phyloP scores from a whole-genome alignment of 2,113 vertebrate species.

The Neopipo cinnamomea region DNA sequence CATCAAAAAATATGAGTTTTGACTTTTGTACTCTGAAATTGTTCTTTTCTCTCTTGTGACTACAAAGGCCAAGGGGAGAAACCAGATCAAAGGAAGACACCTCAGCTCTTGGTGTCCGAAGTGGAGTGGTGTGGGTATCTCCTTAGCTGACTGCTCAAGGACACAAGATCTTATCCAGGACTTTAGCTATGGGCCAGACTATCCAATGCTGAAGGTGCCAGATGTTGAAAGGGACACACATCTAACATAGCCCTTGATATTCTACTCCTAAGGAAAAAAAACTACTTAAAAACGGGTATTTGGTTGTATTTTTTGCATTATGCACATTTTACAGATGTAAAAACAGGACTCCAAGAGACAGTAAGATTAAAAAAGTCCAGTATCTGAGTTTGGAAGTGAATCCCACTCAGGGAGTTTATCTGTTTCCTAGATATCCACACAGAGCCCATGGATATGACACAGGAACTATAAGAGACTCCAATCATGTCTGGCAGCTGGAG shows the following conservation, averaged over 20 bases:
- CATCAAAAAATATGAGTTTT: not conserved
- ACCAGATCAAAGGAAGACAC: not conserved
- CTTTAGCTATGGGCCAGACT: not conserved
- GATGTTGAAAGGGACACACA: not conserved
- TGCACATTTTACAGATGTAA: fast-evolving
- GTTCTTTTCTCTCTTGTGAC: not conserved
- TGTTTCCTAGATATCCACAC: not conserved
- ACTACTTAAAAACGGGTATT: not conserved
- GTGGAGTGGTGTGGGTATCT: not conserved
- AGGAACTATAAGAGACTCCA: not conserved
- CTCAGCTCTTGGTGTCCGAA: not conserved
- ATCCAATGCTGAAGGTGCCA: not conserved
- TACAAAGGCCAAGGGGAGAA: not conserved
- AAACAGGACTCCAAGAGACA: not conserved
- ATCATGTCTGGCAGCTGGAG: not conserved
- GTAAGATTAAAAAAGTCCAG: not conserved
- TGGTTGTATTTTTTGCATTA: not conserved
- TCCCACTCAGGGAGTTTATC: not conserved
- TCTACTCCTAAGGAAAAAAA: not conserved
- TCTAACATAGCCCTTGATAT: not conserved
- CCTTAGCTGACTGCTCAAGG: not conserved
- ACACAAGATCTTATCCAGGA: not conserved
- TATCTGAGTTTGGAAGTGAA: not conserved
- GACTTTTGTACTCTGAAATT: not conserved
- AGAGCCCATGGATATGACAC: not conserved